Evolutionary conservation across 2,113 vertebrate species (phyloP), one percentile per base, ranked within the genome.

Genomic region (Lophura nycthemera): DNA sequence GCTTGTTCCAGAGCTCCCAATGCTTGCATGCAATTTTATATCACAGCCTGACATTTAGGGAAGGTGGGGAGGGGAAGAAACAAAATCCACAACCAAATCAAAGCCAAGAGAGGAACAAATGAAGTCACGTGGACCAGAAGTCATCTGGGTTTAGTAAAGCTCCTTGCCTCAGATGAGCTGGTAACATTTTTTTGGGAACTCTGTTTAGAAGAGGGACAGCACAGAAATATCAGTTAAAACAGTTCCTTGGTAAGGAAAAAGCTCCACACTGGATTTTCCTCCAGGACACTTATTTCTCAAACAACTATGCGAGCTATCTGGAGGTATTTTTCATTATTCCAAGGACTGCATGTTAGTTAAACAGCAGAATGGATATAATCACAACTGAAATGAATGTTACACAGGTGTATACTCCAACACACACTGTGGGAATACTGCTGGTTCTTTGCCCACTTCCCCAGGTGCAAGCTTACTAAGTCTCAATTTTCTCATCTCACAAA

Each of bases 61-160:
- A 97, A 97, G 94, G 92, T 93, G 82, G 90, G 95, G 93, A 94
- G 85, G 85, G 96, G 93, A 95, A 96, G 95, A 93, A 96, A 81
- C 84, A 86, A 88, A 90, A 91, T 86, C 61, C 89, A 89, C 95
- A 95, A 96, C 93, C 95, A 94, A 92, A 93, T 95, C 63, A 95
- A 91, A 85, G 86, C 95, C 97, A 97, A 97, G 97, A 96, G 96
- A 77, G 96, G 96, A 97, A 97, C 95, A 93, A 96, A 97, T 97
- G 97, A 97, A 96, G 94, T 97, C 97, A 97, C 95, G 96, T 97
- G 97, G 97, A 97, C 96, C 94, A 92, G 93, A 59, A 82, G 92
- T 95, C 96, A 95, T 91, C 90, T 94, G 92, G 73, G 89, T 93
- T 97, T 97, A 97, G 96, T 93, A 93, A 95, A 96, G 95, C 93